A percentile compares a stretch with the other conserved stretches of the same genome.
These are phyloP conservation scores for Chironomus tepperi DNA, from an alignment of 1,140 invertebrate species.

Conservation along the genomic window DNA sequence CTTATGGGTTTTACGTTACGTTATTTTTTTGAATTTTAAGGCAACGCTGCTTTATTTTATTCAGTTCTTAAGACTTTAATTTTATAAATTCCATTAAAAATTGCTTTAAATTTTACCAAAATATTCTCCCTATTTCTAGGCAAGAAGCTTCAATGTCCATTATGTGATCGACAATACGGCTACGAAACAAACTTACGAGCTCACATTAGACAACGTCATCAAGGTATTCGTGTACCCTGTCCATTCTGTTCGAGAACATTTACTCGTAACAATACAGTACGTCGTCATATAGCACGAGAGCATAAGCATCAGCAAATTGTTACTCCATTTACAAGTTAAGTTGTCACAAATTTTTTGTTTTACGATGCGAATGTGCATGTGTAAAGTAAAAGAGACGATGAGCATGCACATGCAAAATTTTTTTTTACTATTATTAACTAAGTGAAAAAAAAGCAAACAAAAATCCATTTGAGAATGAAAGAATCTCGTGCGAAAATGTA, in stretches of 20 bases:
- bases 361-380: background rate
- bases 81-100: background rate
- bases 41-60: background rate
- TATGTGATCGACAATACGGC: conserved; percentile 84
- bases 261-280: conserved; percentile 82
- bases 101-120: background rate
- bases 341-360: conserved; percentile 29
- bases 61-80: too few relatives aligned
- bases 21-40: too few relatives aligned
- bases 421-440: conserved; percentile 38
- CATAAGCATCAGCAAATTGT: conserved; percentile 64
- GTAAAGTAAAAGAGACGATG: conserved; percentile 31
- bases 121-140: conserved; percentile 44
- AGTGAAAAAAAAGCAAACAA: conserved; percentile 23
- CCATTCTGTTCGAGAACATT: conserved; percentile 83
- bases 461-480: conserved; percentile 7
- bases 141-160: conserved; percentile 84
- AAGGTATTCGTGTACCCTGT: conserved; percentile 79
- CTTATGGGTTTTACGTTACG: background rate
- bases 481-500: background rate
- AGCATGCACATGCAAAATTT: conserved; percentile 40
- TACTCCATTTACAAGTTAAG: conserved; percentile 46
- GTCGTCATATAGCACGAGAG: conserved; percentile 77
- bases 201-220: conserved; percentile 81
- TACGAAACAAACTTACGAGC: conserved; percentile 86